Conservation (phyloP, 2,797 vertebrate genomes). For the Protonibea diacanthus region DNA sequence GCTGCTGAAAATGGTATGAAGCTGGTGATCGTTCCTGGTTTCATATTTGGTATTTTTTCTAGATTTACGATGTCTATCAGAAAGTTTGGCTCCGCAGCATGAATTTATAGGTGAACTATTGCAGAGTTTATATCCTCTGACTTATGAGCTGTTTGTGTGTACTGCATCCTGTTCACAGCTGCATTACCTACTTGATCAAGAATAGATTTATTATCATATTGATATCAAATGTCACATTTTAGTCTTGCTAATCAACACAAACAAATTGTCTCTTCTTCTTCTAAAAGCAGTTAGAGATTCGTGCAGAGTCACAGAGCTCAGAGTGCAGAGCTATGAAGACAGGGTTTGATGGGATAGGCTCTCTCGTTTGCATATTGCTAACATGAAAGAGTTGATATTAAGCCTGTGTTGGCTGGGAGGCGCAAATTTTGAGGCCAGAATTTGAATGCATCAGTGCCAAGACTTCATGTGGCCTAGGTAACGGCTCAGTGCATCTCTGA, state of each 20-base stretch:
- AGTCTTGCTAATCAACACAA: background rate
- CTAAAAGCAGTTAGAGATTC: background rate
- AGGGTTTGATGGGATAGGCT: slow-evolving; percentile 51
- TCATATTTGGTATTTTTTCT: background rate
- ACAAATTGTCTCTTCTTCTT: background rate
- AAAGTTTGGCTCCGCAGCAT: background rate
- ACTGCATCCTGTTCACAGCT: background rate
- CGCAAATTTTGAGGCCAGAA: slow-evolving; percentile 94
- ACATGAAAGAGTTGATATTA: slow-evolving; percentile 87
- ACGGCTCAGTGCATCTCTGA: slow-evolving; percentile 87
- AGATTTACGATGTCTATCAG: background rate
- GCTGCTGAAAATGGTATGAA: background rate
- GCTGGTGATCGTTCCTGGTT: background rate
- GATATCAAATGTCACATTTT: background rate
- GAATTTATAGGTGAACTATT: background rate
- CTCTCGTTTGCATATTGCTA: slow-evolving; percentile 91
- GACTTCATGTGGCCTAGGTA: slow-evolving; percentile 88
- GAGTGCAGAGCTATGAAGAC: slow-evolving; percentile 23
- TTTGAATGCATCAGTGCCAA: slow-evolving; percentile 96
- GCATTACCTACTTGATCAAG: background rate
- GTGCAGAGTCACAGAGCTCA: slow-evolving; percentile 16
- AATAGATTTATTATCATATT: background rate
- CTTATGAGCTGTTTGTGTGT: background rate
- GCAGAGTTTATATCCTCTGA: background rate
- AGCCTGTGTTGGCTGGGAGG: slow-evolving; percentile 82